Percentiles rank a stretch among this genome's conserved stretches.
Conservation (phyloP, 2,113 vertebrate species). For the Odocoileus hemionus region DNA sequence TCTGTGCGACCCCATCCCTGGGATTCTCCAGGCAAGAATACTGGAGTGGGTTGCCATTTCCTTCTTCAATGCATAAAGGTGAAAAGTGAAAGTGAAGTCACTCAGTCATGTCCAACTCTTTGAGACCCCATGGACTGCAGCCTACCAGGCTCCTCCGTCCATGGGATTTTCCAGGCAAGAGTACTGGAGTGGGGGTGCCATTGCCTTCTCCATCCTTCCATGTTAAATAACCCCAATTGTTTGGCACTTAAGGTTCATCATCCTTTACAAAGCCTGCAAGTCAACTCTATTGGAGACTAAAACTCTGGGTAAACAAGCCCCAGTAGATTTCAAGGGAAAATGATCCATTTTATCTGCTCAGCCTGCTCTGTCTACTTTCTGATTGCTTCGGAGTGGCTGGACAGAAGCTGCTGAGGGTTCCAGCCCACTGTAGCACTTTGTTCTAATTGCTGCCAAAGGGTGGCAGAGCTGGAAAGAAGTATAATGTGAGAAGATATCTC, state of each 20-base stretch:
- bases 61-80: no score
- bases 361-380: constrained; percentile 35
- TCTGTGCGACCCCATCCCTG: no score
- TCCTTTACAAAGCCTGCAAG: constrained; percentile 30
- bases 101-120: no score
- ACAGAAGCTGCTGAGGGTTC: constrained; percentile 56
- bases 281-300: constrained; percentile 48
- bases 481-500: background rate
- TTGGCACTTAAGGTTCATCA: constrained; percentile 28
- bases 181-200: no score
- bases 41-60: no score
- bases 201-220: background rate
- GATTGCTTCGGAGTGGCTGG: constrained; percentile 56
- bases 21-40: no score
- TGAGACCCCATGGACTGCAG: no score
- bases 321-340: constrained; percentile 39
- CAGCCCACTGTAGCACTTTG: constrained; percentile 57
- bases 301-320: constrained; percentile 51
- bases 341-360: constrained; percentile 49
- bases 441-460: constrained; percentile 68
- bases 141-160: no score
- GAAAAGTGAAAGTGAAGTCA: no score
- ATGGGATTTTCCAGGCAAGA: no score
- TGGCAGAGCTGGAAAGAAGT: constrained; percentile 53
- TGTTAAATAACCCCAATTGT: background rate